Conservation (phyloP, 2,797 vertebrate species). For the Smutsia temminckii region DNA sequence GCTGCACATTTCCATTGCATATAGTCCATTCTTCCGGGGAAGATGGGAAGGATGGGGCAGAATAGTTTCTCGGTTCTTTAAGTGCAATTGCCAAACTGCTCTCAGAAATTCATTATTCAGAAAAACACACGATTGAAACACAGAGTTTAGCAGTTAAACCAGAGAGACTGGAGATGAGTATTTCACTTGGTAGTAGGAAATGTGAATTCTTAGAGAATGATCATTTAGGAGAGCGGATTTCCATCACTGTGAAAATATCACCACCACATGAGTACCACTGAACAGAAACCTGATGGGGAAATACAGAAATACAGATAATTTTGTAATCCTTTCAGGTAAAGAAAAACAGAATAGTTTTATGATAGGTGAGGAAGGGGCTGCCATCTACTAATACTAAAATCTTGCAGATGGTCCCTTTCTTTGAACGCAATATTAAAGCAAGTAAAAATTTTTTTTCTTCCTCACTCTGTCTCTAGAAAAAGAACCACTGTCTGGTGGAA, state of each 20-base stretch:
- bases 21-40: background rate
- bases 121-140: conserved; percentile 9
- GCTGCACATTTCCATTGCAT: background rate
- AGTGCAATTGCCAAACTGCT: background rate
- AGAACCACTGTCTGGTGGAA: background rate
- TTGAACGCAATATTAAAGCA: conserved; percentile 28
- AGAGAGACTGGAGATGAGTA: background rate
- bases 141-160: background rate
- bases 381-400: background rate
- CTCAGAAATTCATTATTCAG: conserved; percentile 18
- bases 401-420: background rate
- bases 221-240: conserved; percentile 16
- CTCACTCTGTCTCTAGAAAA: conserved; percentile 36
- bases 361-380: background rate
- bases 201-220: conserved; percentile 25
- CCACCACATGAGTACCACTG: background rate
- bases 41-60: background rate
- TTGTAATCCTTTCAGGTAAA: background rate
- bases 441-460: background rate
- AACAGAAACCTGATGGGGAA: background rate
- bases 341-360: background rate
- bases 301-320: background rate
- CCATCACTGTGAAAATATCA: background rate
- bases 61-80: background rate
- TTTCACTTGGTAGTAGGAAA: conserved; percentile 4